Percentiles rank a stretch among this genome's conserved stretches.
Conservation (phyloP, 2,888 invertebrate species). For the Drosophila subsilvestris region DNA sequence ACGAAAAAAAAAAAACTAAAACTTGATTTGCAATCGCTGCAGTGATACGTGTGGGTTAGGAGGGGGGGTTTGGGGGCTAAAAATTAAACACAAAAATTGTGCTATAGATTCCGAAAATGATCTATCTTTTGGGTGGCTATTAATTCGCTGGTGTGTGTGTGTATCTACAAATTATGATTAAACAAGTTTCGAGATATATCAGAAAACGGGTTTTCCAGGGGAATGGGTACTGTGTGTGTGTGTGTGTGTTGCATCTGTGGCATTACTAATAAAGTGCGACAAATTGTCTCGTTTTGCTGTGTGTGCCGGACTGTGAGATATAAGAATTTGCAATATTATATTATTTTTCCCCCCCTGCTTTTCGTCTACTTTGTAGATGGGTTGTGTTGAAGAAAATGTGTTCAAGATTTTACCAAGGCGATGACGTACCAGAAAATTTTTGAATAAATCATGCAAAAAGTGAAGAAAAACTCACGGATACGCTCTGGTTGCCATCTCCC, state of each 20-base stretch:
- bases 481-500: conserved; percentile 37
- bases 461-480: conserved; percentile 36
- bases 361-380: not conserved
- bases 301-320: not conserved
- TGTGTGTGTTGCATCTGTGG: conserved; percentile 1
- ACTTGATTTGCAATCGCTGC: conserved; percentile 22
- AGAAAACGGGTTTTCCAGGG: conserved; percentile 25
- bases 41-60: not conserved
- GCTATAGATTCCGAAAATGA: conserved; percentile 19
- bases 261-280: conserved; percentile 40
- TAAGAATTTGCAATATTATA: conserved; percentile 1
- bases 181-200: conserved; percentile 58
- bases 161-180: conserved; percentile 49
- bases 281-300: conserved; percentile 38
- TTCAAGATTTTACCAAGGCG: conserved; percentile 45
- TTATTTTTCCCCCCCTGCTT: not conserved
- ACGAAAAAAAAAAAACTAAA: too few species aligned
- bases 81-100: conserved; percentile 15
- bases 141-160: conserved; percentile 45
- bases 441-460: conserved; percentile 57
- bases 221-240: not conserved
- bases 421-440: conserved; percentile 49
- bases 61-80: not conserved
- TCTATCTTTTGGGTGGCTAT: conserved; percentile 30
- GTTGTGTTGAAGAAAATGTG: conserved; percentile 8